phyloP scores from a whole-genome alignment of 2,113 vertebrate species.

The Artemisiospiza belli region DNA sequence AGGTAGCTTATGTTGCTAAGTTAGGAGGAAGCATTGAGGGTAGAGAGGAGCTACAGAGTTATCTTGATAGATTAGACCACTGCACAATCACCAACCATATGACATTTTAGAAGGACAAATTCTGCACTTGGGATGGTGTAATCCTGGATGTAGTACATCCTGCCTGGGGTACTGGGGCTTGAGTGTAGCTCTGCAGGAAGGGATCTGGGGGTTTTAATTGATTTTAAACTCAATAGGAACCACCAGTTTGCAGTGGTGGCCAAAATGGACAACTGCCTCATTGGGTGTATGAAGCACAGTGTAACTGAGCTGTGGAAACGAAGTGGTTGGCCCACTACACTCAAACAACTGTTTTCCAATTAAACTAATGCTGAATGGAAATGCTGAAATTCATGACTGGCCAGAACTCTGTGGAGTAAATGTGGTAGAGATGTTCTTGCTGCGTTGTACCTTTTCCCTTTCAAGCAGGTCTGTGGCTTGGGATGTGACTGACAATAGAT shows the following conservation, averaged over 20 bases:
- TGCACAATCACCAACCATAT: neutral
- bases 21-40: neutral
- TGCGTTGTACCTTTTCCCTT: slow-evolving; percentile 78
- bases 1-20: neutral
- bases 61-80: neutral
- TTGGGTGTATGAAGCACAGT: neutral
- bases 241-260: neutral
- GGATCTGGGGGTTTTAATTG: neutral
- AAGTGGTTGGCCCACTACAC: neutral
- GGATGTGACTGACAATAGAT: slow-evolving; percentile 67
- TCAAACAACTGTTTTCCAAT: neutral
- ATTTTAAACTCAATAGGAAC: neutral
- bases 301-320: neutral
- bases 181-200: neutral
- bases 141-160: neutral
- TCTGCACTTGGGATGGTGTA: neutral
- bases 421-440: slow-evolving; percentile 70
- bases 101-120: neutral
- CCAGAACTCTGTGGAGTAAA: slow-evolving; percentile 79
- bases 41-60: neutral
- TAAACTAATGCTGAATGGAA: slow-evolving; percentile 38
- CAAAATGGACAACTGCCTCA: neutral
- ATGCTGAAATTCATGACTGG: slow-evolving; percentile 76
- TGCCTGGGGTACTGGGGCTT: neutral
- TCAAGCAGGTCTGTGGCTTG: slow-evolving; percentile 80